These are phyloP conservation scores for Eciton burchellii DNA, from an alignment of 1,140 invertebrate genomes.

Conservation along the genomic window DNA sequence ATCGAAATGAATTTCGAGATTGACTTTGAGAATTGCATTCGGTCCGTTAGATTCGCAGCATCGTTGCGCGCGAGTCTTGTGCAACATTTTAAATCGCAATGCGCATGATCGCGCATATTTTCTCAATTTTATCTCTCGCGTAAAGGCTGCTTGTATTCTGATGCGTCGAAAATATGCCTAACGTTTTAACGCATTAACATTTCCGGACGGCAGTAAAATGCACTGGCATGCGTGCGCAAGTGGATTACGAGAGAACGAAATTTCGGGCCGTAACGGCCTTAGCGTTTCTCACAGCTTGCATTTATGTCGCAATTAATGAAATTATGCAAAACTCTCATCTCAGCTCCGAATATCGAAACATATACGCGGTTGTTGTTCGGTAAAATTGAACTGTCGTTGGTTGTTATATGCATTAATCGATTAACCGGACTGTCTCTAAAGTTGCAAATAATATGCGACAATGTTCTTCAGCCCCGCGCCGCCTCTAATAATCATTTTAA, in stretches of 20 bases:
- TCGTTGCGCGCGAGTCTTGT: neutral
- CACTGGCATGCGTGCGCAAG: neutral
- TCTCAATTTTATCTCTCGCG: neutral
- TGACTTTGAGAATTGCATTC: neutral
- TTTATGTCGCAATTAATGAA: slow-evolving; percentile 52
- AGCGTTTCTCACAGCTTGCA: slow-evolving; percentile 28
- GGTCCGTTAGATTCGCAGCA: neutral
- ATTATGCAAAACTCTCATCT: slow-evolving; percentile 47
- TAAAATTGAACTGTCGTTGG: slow-evolving; percentile 38
- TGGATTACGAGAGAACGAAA: slow-evolving; percentile 37
- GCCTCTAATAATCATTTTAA: slow-evolving; percentile 38
- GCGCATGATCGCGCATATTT: too few species aligned
- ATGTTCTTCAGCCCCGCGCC: slow-evolving; percentile 27
- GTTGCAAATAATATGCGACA: slow-evolving; percentile 39
- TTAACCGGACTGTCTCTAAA: slow-evolving; percentile 43
- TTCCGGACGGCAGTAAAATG: neutral
- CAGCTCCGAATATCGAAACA: neutral
- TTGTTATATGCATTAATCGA: slow-evolving; percentile 33
- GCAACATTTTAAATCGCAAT: slow-evolving; percentile 1
- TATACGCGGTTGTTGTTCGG: slow-evolving; percentile 30
- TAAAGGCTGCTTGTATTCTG: neutral
- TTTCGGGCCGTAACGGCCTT: slow-evolving; percentile 36
- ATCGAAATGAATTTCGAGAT: slow-evolving; percentile 3
- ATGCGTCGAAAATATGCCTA: slow-evolving; percentile 36
- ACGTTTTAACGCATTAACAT: slow-evolving; percentile 39